Percentiles rank a stretch among this genome's conserved stretches.
Evolutionary conservation across 2,888 invertebrate genomes (phyloP).

Genomic region (Eustalomyia histrio): DNA sequence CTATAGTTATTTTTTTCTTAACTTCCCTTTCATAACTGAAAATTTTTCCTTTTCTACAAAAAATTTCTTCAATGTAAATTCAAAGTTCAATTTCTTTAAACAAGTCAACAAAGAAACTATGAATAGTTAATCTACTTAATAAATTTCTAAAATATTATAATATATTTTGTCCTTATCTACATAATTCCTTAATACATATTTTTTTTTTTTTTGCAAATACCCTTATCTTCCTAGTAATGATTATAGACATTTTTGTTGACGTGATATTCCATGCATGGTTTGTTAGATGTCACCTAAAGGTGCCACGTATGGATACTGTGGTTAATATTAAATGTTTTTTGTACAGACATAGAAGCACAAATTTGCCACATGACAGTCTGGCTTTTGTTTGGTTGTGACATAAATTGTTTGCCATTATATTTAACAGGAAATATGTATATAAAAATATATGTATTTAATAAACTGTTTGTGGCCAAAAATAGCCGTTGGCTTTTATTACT

Average conservation of each 20-base stretch:
- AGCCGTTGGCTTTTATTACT: slow-evolving; percentile 40
- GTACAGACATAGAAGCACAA: neutral
- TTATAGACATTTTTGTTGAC: slow-evolving; percentile 50
- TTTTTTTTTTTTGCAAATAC: neutral
- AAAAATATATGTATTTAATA: neutral
- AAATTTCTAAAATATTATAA: too few species aligned
- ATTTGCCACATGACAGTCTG: neutral
- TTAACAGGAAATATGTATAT: neutral
- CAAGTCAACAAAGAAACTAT: too few species aligned
- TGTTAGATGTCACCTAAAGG: slow-evolving; percentile 50
- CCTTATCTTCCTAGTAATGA: slow-evolving; percentile 7
- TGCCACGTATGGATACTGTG: slow-evolving; percentile 41
- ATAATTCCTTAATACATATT: too few species aligned
- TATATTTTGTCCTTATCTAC: too few species aligned
- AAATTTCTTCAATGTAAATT: too few species aligned
- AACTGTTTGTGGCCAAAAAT: slow-evolving; percentile 31
- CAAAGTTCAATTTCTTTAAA: too few species aligned
- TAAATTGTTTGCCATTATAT: neutral
- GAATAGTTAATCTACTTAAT: too few species aligned
- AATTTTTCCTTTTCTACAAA: too few species aligned
- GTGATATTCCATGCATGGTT: slow-evolving; percentile 46
- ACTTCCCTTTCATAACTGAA: too few species aligned
- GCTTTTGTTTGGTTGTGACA: neutral
- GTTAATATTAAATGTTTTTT: slow-evolving; percentile 6
- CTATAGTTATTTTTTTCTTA: too few species aligned